phyloP scores from a whole-genome alignment of 1,140 invertebrate species.

The Tetramorium parvispinum region DNA sequence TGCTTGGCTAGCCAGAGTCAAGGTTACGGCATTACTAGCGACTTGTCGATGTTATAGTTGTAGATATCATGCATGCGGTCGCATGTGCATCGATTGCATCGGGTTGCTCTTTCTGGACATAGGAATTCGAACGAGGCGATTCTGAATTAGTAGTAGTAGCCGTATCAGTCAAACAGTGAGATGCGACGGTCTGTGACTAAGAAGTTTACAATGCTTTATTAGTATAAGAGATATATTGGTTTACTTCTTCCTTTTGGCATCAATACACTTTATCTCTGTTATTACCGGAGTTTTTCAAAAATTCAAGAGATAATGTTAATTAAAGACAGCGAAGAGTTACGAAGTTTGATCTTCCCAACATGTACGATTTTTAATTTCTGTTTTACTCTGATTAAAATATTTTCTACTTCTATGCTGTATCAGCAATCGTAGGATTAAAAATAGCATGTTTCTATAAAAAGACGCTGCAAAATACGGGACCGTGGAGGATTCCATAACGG shows the following conservation, averaged over 20 bases:
- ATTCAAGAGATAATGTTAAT: not conserved
- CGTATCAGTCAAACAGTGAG: not conserved
- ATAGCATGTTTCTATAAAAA: not conserved
- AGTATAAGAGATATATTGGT: not conserved
- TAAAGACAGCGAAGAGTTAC: not conserved
- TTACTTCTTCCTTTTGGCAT: not conserved
- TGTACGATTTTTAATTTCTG: no score
- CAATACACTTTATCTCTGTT: not conserved
- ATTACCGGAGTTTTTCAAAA: not conserved
- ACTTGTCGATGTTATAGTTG: conserved; percentile 61
- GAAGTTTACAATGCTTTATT: not conserved
- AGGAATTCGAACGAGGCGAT: not conserved
- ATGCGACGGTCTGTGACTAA: not conserved
- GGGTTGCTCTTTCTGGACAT: not conserved
- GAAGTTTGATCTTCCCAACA: not conserved
- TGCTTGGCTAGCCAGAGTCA: conserved; percentile 83
- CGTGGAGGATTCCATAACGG: not conserved
- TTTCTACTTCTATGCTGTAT: not conserved
- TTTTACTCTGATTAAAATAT: not conserved
- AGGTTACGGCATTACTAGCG: conserved; percentile 82
- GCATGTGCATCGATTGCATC: conserved; percentile 9
- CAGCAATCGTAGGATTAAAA: not conserved
- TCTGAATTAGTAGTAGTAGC: not conserved
- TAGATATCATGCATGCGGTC: conserved; percentile 57
- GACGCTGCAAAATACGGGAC: not conserved